Evolutionary conservation across 2,888 invertebrate genomes (phyloP).

Genomic region (Hydraecia micacea): DNA sequence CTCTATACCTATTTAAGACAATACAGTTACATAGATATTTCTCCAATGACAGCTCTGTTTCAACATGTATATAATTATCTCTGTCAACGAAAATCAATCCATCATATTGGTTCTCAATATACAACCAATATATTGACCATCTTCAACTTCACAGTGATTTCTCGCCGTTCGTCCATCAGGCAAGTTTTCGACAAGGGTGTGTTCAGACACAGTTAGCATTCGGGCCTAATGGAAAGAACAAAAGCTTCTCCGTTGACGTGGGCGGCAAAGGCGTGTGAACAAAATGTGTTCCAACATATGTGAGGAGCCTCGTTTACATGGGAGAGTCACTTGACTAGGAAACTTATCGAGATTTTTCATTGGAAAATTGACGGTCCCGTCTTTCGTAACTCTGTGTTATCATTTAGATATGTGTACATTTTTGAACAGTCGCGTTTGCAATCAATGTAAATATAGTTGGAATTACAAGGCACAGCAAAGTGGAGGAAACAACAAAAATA

Average conservation of each 20-base stretch:
- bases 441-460: background rate
- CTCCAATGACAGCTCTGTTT: background rate
- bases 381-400: background rate
- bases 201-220: constrained; percentile 59
- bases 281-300: constrained; percentile 79
- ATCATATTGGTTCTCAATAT: constrained; percentile 3
- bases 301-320: constrained; percentile 67
- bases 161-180: constrained; percentile 61
- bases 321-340: constrained; percentile 56
- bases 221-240: constrained; percentile 80
- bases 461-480: background rate
- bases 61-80: background rate
- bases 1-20: background rate
- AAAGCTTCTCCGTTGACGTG: constrained; percentile 73
- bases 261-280: constrained; percentile 80
- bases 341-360: constrained; percentile 14
- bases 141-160: constrained; percentile 63
- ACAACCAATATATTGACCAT: background rate
- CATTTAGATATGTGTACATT: background rate
- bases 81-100: background rate
- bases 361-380: background rate
- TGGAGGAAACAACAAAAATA: background rate
- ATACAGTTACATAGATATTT: background rate
- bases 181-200: constrained; percentile 72
- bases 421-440: background rate